Evolutionary conservation across 1,140 invertebrate species (phyloP).

Genomic region (Yoshiicerus persimilis): DNA sequence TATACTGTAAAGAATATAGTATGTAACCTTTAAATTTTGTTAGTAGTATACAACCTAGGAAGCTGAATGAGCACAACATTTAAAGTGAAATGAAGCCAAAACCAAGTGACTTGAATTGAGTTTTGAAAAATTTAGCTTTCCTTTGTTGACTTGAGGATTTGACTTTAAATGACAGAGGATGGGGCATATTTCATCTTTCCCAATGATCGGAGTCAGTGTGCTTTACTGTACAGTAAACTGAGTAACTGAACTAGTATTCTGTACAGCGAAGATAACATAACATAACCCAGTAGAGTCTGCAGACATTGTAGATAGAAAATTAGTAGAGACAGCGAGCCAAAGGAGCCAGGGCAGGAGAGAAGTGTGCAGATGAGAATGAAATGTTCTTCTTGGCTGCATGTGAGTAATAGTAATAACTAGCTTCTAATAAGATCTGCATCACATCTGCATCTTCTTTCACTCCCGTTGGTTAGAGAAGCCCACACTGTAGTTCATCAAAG

Average conservation of each 20-base stretch:
- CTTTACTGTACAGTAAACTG: too few species aligned
- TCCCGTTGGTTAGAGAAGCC: too few species aligned
- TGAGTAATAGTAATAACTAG: constrained; percentile 2
- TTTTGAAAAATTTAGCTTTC: background rate
- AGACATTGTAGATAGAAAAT: background rate
- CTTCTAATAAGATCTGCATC: background rate
- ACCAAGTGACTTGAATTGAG: too few species aligned
- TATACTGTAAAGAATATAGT: too few species aligned
- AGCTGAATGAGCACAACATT: background rate
- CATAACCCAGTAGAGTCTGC: background rate
- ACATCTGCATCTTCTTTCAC: constrained; percentile 2
- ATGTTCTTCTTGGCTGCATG: background rate
- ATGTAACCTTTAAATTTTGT: too few species aligned
- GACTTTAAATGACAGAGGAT: background rate
- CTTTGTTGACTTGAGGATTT: background rate
- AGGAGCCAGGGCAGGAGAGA: background rate
- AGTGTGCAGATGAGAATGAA: background rate
- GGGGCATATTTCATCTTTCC: background rate
- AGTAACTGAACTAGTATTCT: background rate
- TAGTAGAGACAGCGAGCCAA: background rate
- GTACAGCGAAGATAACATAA: background rate
- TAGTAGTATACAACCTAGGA: background rate
- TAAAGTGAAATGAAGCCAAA: background rate
- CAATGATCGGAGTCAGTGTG: background rate
- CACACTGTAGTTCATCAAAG: too few species aligned